These are phyloP conservation scores for Ancistrus triradiatus DNA, from an alignment of 2,113 vertebrate species.

Conservation along the genomic window DNA sequence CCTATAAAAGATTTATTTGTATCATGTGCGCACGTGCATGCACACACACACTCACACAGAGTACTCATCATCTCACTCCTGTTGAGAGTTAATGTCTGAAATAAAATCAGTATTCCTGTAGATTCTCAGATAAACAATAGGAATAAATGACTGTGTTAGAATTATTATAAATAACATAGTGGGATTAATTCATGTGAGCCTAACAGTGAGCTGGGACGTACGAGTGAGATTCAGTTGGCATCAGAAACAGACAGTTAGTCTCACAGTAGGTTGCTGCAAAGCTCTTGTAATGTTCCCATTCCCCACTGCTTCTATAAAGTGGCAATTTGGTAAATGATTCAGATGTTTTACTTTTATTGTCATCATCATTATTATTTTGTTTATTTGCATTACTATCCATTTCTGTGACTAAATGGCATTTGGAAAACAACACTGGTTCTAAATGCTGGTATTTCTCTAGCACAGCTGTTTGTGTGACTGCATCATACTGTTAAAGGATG, in stretches of 20 bases:
- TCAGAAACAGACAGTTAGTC: conserved; percentile 45
- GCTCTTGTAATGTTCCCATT: conserved; percentile 37
- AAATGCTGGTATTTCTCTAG: not conserved
- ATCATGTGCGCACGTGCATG: too few relatives aligned
- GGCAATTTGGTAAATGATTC: conserved; percentile 47
- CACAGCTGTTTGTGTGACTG: too few relatives aligned
- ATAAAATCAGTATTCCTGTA: conserved; percentile 13
- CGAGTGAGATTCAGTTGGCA: conserved; percentile 41
- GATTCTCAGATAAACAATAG: conserved; percentile 17
- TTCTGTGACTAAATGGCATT: conserved; percentile 30
- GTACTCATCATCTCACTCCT: too few relatives aligned
- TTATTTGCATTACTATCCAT: conserved; percentile 40
- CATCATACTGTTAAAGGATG: too few relatives aligned
- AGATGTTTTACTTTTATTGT: conserved; percentile 44
- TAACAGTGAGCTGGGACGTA: conserved; percentile 31
- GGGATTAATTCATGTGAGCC: conserved; percentile 30
- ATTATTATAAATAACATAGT: conserved; percentile 38
- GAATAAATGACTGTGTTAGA: conserved; percentile 20
- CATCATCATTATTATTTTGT: conserved; percentile 33
- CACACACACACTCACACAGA: not conserved
- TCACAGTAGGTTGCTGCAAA: conserved; percentile 44
- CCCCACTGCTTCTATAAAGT: conserved; percentile 49
- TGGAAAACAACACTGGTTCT: not conserved
- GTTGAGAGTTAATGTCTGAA: conserved; percentile 5
- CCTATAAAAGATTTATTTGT: too few relatives aligned